These are phyloP conservation scores for Drosophila ohnishii DNA, from an alignment of 1,140 invertebrate genomes.

Conservation along the genomic window DNA sequence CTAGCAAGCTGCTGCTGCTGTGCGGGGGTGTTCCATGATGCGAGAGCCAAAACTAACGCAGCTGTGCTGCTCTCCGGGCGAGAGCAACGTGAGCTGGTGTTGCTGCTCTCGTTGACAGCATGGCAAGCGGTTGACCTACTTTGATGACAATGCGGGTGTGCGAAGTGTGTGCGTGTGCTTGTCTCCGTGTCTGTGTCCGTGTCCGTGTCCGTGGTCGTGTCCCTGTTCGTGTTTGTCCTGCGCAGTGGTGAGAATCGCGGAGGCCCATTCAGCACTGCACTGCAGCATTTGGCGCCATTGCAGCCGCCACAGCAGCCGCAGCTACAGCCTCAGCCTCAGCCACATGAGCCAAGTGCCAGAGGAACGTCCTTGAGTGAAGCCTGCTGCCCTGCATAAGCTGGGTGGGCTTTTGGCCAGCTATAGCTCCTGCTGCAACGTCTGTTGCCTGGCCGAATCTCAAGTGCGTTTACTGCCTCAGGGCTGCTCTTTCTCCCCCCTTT, in stretches of 20 bases:
- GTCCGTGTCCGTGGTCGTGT: constrained; percentile 17
- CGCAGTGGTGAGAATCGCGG: constrained; percentile 52
- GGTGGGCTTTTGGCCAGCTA: constrained; percentile 32
- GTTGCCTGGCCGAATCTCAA: constrained; percentile 49
- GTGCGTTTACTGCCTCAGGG: constrained; percentile 55
- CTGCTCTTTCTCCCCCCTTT: constrained; percentile 12
- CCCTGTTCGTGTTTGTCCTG: constrained; percentile 51
- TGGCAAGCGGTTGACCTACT: constrained; percentile 75
- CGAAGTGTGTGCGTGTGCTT: constrained; percentile 35
- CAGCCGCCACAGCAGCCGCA: constrained; percentile 44
- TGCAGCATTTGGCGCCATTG: constrained; percentile 66
- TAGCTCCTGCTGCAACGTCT: constrained; percentile 13
- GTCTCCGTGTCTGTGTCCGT: constrained; percentile 15
- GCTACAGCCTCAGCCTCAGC: constrained; percentile 14
- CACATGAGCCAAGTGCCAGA: constrained; percentile 19
- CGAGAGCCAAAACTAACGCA: constrained; percentile 13
- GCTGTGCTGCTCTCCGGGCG: constrained; percentile 11
- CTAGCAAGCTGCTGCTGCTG: constrained; percentile 35
- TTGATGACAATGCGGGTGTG: constrained; percentile 68
- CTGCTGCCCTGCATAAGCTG: constrained; percentile 39
- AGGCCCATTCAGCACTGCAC: constrained; percentile 51
- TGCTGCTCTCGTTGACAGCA: constrained; percentile 44
- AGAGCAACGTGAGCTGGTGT: constrained; percentile 40
- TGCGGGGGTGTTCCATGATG: constrained; percentile 21
- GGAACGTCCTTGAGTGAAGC: constrained; percentile 68